phyloP scores from a whole-genome alignment of 1,140 invertebrate species.

The Odontomachus brunneus region DNA sequence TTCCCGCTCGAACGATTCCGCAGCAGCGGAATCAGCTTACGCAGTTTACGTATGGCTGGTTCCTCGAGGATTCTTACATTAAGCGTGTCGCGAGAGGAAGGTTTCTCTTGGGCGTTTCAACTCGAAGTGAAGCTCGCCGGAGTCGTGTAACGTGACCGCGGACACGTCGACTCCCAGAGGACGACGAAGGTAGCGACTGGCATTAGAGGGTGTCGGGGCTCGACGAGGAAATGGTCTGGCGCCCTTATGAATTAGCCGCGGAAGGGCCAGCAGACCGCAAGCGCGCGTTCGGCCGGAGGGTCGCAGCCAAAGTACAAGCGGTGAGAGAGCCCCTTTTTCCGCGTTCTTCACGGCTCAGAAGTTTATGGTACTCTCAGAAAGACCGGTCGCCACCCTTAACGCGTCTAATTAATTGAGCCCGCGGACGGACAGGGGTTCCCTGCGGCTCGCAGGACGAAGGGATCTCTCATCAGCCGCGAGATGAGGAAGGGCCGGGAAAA shows the following conservation, averaged over 20 bases:
- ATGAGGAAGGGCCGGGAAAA: constrained; percentile 10
- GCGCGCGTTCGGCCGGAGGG: constrained; percentile 30
- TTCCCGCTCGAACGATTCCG: not conserved
- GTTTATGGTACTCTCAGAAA: constrained; percentile 37
- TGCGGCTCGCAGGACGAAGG: constrained; percentile 3
- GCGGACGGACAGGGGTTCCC: not conserved
- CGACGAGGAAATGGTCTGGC: not conserved
- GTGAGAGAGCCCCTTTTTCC: constrained; percentile 38
- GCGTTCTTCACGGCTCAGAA: constrained; percentile 31
- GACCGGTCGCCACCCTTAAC: constrained; percentile 65
- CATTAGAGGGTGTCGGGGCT: not conserved
- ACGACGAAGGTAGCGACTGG: not conserved
- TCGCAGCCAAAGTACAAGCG: constrained; percentile 18
- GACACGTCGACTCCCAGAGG: not conserved
- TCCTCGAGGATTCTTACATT: too few relatives aligned
- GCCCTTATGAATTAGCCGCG: constrained; percentile 49
- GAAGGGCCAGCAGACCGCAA: constrained; percentile 38
- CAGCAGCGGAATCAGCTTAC: too few relatives aligned
- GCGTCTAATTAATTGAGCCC: constrained; percentile 75
- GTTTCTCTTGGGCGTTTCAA: too few relatives aligned
- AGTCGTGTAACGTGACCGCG: too few relatives aligned
- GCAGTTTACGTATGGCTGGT: too few relatives aligned
- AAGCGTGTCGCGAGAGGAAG: too few relatives aligned
- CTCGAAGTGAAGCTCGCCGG: too few relatives aligned
- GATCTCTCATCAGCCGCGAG: constrained; percentile 18